These are phyloP conservation scores for Apamea monoglypha DNA, from an alignment of 2,888 invertebrate species.

Conservation along the genomic window DNA sequence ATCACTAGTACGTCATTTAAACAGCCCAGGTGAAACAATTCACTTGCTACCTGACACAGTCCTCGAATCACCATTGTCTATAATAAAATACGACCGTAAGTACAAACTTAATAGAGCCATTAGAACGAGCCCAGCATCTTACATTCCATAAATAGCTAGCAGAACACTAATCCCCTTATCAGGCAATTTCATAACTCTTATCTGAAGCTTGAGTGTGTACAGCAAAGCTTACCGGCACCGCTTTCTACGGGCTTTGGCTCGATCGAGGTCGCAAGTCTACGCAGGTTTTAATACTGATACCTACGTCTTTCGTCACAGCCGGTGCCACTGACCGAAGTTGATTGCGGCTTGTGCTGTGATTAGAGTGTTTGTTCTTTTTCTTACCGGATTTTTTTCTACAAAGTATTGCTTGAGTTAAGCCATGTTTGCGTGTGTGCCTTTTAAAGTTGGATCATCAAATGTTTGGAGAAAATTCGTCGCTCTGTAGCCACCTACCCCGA, in stretches of 20 bases:
- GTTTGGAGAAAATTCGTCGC: neutral
- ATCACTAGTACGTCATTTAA: neutral
- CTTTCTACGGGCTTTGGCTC: conserved; percentile 64
- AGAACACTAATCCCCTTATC: conserved; percentile 61
- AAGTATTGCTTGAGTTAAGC: neutral
- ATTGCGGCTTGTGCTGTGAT: conserved; percentile 43
- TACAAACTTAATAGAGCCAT: conserved; percentile 31
- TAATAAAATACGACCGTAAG: neutral
- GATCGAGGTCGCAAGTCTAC: conserved; percentile 56
- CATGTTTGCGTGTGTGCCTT: neutral
- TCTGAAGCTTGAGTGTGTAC: conserved; percentile 54
- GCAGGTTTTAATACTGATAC: conserved; percentile 53
- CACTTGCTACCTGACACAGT: neutral
- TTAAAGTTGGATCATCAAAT: neutral
- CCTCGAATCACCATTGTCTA: neutral
- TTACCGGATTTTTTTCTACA: conserved; percentile 24
- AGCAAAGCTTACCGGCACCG: conserved; percentile 39
- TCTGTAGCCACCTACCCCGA: neutral
- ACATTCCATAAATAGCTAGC: conserved; percentile 58
- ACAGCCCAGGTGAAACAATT: neutral
- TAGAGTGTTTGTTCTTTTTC: conserved; percentile 42
- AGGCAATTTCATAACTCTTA: conserved; percentile 63
- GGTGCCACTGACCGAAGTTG: conserved; percentile 57
- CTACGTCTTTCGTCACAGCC: conserved; percentile 59
- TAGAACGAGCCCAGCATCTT: conserved; percentile 32